phyloP scores from a whole-genome alignment of 2,797 vertebrate species.

The Urocyon cinereoargenteus region DNA sequence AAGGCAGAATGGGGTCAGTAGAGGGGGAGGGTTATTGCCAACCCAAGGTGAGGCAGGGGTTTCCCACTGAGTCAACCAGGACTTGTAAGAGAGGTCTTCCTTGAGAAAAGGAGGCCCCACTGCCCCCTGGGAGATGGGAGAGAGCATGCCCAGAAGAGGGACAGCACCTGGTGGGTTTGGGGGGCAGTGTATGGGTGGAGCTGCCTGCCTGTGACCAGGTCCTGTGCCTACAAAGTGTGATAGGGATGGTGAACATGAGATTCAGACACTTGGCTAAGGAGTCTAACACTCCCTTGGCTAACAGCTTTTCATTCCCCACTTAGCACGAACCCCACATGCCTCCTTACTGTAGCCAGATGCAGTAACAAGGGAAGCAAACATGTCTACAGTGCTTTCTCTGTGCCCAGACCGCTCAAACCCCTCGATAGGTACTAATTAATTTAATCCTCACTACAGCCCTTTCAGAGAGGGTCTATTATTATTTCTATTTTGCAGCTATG shows the following conservation, averaged over 20 bases:
- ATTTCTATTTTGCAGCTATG: not conserved
- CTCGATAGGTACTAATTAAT: not conserved
- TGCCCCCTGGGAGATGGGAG: too few relatives aligned
- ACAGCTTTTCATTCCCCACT: not conserved
- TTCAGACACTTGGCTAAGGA: not conserved
- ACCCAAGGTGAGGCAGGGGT: not conserved
- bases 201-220: not conserved
- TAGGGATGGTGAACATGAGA: not conserved
- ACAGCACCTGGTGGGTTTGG: not conserved
- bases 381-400: not conserved
- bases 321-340: not conserved
- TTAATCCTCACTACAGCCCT: not conserved
- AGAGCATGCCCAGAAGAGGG: not conserved
- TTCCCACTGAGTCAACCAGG: not conserved
- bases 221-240: not conserved
- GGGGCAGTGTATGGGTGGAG: not conserved
- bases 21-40: not conserved
- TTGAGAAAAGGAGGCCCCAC: not conserved
- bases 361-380: not conserved
- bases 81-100: not conserved
- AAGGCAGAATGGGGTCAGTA: not conserved
- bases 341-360: not conserved
- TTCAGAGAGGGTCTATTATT: not conserved
- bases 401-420: not conserved
- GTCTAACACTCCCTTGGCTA: not conserved